These are phyloP conservation scores for Andrena flavipes DNA, from an alignment of 2,888 invertebrate species.

Conservation along the genomic window DNA sequence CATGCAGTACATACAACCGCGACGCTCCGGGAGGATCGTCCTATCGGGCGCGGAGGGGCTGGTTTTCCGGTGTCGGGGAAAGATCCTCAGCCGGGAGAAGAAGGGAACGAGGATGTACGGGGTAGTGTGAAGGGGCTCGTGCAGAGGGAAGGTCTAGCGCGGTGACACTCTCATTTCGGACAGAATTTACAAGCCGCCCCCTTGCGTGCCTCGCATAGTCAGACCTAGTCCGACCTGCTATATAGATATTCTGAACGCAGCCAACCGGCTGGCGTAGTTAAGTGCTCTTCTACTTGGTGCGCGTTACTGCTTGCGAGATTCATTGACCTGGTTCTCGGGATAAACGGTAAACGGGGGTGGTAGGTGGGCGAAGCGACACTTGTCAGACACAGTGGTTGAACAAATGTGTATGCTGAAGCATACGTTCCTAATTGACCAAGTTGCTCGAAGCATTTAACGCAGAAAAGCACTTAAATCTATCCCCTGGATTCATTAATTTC, in stretches of 20 bases:
- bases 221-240: constrained; percentile 79
- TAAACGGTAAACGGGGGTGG: constrained; percentile 4
- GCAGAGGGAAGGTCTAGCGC: constrained; percentile 62
- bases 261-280: constrained; percentile 80
- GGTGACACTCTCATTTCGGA: constrained; percentile 84
- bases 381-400: not conserved
- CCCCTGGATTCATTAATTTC: not conserved
- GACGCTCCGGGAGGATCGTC: constrained; percentile 66
- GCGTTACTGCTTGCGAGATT: constrained; percentile 78
- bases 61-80: constrained; percentile 38
- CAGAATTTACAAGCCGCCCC: constrained; percentile 84
- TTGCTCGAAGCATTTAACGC: not conserved
- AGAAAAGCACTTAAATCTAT: not conserved
- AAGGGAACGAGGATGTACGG: constrained; percentile 62
- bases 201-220: constrained; percentile 84
- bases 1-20: constrained; percentile 75
- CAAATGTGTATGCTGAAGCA: not conserved
- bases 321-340: constrained; percentile 64
- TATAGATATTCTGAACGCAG: constrained; percentile 73
- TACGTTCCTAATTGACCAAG: not conserved
- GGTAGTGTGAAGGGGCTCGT: constrained; percentile 35
- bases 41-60: constrained; percentile 51
- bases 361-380: not conserved
- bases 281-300: constrained; percentile 77
- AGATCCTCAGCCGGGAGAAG: constrained; percentile 45